phyloP scores from a whole-genome alignment of 2,113 vertebrate species.

The Antigone vipio region DNA sequence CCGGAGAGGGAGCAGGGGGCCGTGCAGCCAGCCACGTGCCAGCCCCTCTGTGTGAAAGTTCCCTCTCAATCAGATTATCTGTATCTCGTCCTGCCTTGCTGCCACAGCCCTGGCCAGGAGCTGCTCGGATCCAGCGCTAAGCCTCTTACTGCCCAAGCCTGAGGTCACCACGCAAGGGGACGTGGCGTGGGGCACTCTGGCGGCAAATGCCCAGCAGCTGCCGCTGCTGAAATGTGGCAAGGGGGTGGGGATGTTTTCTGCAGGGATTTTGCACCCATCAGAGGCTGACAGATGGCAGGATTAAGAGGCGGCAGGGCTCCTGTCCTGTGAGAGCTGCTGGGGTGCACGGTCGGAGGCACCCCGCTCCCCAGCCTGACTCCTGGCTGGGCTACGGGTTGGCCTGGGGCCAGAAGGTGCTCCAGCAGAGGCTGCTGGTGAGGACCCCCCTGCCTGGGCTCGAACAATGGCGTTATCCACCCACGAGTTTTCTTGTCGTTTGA shows the following conservation, averaged over 20 bases:
- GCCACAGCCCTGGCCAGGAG: background rate
- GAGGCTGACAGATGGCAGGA: background rate
- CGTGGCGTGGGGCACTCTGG: background rate
- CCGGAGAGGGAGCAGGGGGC: background rate
- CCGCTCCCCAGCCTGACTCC: rapidly evolving
- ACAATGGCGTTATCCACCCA: rapidly evolving
- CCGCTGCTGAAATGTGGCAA: background rate
- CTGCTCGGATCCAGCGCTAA: slow-evolving; percentile 1
- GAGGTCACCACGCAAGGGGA: background rate
- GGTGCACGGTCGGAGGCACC: background rate
- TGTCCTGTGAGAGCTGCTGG: background rate
- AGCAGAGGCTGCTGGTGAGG: background rate
- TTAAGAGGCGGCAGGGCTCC: background rate
- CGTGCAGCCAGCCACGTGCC: rapidly evolving
- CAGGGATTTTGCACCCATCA: background rate
- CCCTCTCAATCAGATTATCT: slow-evolving; percentile 6
- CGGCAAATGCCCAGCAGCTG: background rate
- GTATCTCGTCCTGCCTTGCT: background rate
- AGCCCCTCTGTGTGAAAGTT: background rate
- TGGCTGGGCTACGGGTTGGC: background rate
- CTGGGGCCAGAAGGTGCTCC: background rate
- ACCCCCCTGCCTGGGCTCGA: background rate
- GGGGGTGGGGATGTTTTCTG: background rate
- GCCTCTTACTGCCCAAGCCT: slow-evolving; percentile 6
- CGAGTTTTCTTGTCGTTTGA: background rate